Percentiles rank a stretch among this genome's conserved stretches.
phyloP scores from a whole-genome alignment of 2,888 invertebrate species.

The Lomographa bimaculata region DNA sequence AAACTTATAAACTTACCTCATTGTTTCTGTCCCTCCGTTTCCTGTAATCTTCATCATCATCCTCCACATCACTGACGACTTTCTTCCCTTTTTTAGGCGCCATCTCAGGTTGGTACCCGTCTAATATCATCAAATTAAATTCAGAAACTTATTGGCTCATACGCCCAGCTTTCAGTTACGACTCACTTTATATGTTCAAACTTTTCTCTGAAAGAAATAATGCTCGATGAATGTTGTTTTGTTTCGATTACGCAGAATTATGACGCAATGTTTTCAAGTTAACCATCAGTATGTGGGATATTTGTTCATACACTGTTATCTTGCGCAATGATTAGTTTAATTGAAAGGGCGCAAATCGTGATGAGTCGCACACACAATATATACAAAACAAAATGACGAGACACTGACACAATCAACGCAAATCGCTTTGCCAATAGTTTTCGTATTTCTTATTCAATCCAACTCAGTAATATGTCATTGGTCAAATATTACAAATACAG shows the following conservation, averaged over 20 bases:
- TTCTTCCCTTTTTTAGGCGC: slow-evolving; percentile 70
- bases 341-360: too few species aligned
- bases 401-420: too few species aligned
- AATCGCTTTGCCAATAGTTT: too few species aligned
- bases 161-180: slow-evolving; percentile 25
- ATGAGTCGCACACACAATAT: too few species aligned
- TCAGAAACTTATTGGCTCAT: slow-evolving; percentile 26
- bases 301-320: background rate
- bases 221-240: too few species aligned
- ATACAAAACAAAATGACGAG: too few species aligned
- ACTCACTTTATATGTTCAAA: too few species aligned
- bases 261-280: slow-evolving; percentile 39
- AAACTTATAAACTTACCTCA: slow-evolving; percentile 75
- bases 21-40: slow-evolving; percentile 90
- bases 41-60: slow-evolving; percentile 89
- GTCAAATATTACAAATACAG: too few species aligned
- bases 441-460: too few species aligned
- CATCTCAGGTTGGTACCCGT: slow-evolving; percentile 54
- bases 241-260: slow-evolving; percentile 21
- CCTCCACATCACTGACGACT: slow-evolving; percentile 84
- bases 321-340: slow-evolving; percentile 1
- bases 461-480: too few species aligned
- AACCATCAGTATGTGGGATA: slow-evolving; percentile 3
- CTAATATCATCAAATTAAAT: slow-evolving; percentile 69
- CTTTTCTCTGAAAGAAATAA: too few species aligned